Base-by-base conservation (phyloP, 2,113 vertebrate species). In the Zapornia atra region DNA sequence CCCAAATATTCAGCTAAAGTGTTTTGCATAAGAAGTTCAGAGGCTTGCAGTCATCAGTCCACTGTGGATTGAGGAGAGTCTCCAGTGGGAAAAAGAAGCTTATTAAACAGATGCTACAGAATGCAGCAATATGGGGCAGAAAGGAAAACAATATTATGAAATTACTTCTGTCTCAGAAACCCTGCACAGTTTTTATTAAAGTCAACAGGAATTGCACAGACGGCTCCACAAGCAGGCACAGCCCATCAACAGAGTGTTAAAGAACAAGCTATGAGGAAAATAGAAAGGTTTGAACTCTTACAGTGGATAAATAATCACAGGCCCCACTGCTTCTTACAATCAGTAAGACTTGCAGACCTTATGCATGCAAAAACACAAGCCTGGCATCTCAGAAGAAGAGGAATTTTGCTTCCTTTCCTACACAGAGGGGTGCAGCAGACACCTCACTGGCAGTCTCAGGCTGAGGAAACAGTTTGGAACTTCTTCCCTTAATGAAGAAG, bases 91-190 rank as follows among this genome's bases (percentile, higher is more conserved):
- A 70, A 83, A 90, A 66, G 36, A 40, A 92, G 51, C 24, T 95
- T 96, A 95, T 93, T 96, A 93, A 95, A 93, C 92, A 97, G 93
- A 94, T 96, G 93, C 64, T 90, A 77, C 56, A 81, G 71, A 92
- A 90, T 73, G 69, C 17, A 93, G 64, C 78, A 95, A 93, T 88
- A 94, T 50, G 88, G 88, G 76, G 38, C 70, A 90, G 82, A 92
- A 92, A 88, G 48, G n/a, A 91, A 91, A 94, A 90, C 2, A 59
- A 80, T 80, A 70, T 77, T 79, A 86, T 56, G 75, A 93, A 95
- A 95, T 96, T 90, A 95, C 59, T 94, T 97, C 94, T 93, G 66
- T 59, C 60, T 93, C 82, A 94, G 71, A 60, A 81, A 90, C 17
- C 60, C 71, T 11, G 1, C 38, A 70, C 61, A 48, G 31, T 38